Evolutionary conservation across 2,797 vertebrate species (phyloP).

Genomic region (Liasis olivaceus): DNA sequence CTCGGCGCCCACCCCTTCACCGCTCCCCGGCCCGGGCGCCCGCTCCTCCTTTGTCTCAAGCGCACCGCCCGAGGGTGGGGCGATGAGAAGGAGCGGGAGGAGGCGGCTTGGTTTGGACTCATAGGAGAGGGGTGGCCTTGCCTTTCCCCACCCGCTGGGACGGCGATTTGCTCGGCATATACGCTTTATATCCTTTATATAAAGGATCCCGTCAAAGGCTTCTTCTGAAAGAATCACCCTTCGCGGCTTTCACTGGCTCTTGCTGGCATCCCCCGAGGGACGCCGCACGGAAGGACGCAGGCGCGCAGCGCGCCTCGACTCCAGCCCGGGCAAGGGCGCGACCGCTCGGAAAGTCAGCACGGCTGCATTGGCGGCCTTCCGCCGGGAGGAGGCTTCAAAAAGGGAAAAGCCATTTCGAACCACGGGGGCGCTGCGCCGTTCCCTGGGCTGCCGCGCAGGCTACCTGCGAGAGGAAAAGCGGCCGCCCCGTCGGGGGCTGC

Average conservation of each 20-base stretch:
- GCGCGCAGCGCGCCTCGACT: background rate
- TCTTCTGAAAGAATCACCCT: background rate
- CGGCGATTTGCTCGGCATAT: constrained; percentile 22
- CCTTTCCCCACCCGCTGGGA: constrained; percentile 28
- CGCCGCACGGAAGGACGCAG: background rate
- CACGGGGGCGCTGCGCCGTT: background rate
- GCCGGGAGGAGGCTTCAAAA: background rate
- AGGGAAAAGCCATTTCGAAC: constrained; percentile 8
- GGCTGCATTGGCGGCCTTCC: background rate
- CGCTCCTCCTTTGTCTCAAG: constrained; percentile 46
- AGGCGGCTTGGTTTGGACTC: constrained; percentile 15
- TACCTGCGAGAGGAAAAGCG: background rate
- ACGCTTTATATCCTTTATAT: background rate
- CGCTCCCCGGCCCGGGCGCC: accelerated
- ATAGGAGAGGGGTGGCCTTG: background rate
- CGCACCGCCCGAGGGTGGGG: background rate
- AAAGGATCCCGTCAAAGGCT: background rate
- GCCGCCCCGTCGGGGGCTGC: background rate
- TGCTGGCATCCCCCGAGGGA: background rate
- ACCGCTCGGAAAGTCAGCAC: background rate
- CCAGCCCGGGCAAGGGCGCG: background rate
- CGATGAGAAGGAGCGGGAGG: background rate
- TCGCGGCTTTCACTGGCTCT: background rate
- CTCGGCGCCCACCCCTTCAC: background rate
- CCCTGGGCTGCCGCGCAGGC: background rate